Base-by-base conservation (phyloP, 2,113 vertebrate species). In the Microcebus ravelobensis region DNA sequence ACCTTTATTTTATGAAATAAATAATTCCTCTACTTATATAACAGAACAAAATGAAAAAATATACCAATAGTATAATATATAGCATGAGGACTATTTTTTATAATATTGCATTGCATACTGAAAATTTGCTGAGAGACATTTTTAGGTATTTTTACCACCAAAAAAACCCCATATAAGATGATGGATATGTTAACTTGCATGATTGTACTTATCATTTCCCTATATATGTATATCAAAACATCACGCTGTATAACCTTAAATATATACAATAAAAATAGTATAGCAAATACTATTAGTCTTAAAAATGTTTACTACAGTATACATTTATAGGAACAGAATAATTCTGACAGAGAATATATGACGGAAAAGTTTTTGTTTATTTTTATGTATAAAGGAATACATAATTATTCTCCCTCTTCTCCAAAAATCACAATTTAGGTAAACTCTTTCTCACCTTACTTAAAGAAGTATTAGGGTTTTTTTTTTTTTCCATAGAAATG, bases 291-390 rank as follows among this genome's bases (percentile, higher is more conserved):
- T 88, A 84, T 65, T 76, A 34, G 11, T 9, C 13, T 86, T 87
- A 77, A 61, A 84, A 88, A 83, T 86, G n/a, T 63, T 81, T 92
- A 92, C 6, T 90, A 92, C 5, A 85, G 20, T 76, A 8, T 94
- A 52, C 9, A 27, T 79, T 89, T 74, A 92, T 91, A 86, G 39
- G 10, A 68, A 29, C 15, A 84, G 91, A 91, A 63, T 31, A 90
- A 85, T 52, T 29, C 31, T 3, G 31, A 74, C 86, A 48, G 14
- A 83, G 15, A 96, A 63, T 61, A 29, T 31, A 27, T 73, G 80
- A 68, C 48, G 9, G 20, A 94, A 63, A 79, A 23, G 0, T 27
- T 20, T 52, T 65, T 91, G 57, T 57, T 91, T 77, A 63, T 63
- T 42, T 86, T 57, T 23, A 81, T 76, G 39, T 65, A 83, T 18